Evolutionary conservation across 2,797 vertebrate genomes (phyloP), one percentile per base, ranked within the genome.

Genomic region (Semotilus atromaculatus): DNA sequence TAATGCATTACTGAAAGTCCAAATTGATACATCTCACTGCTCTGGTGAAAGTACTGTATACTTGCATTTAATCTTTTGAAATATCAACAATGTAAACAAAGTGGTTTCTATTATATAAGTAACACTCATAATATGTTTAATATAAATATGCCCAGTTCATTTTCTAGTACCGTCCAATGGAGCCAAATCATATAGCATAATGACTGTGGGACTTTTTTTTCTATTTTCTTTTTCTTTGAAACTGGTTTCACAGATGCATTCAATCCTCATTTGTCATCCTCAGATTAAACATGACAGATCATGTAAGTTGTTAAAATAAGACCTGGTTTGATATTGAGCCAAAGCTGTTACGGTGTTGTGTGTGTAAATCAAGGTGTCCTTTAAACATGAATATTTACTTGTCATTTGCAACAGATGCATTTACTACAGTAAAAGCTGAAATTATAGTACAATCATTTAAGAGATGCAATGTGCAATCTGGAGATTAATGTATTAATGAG

Each of bases 271-370:
- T 34, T 73, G 55, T 74, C 13, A 34, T 62, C 26, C 26, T 72
- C 19, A n/a, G 5, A 36, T 51, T 1, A 34, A 74, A 74, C 80
- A 11, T 82, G 80, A 18, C 55, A 73, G 43, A 38, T 82, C 29
- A 3, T 64, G 81, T 74, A 21, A 14, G 19, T 18, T 10, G 26
- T 62, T 48, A 48, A 64, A 60, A 9, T 19, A 62, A 36, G 14
- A 48, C 3, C 21, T 38, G 38, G 38, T 73, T 64, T 82, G 21
- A 82, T 51, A 2, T 19, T 48, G 29, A 64, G 55, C 21, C 55
- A 51, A 36, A n/a, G 51, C 29, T 36, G 80, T 72, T 48, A 34
- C 7, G 3, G 8, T 73, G 40, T 45, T 74, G 43, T 48, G 26
- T 82, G 55, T 74, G 43, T 51, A 51, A 76, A 18, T 77, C 16